These are phyloP conservation scores for Bujurquina vittata DNA, from an alignment of 2,113 vertebrate species.

Conservation along the genomic window DNA sequence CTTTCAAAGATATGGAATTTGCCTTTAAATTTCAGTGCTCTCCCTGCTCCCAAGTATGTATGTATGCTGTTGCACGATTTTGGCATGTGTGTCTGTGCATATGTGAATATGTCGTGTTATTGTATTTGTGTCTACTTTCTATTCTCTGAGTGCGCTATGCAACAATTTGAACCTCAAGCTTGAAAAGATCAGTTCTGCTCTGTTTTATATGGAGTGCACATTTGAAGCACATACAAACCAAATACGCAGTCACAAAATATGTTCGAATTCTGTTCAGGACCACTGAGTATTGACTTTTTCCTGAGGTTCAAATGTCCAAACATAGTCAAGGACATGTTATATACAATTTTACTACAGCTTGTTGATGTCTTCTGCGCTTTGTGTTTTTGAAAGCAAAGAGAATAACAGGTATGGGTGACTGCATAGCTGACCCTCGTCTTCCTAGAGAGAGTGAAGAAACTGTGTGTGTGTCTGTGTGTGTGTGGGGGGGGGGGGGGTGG, in stretches of 20 bases:
- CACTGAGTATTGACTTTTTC: slow-evolving; percentile 17
- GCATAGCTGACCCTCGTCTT: slow-evolving; percentile 39
- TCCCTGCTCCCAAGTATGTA: neutral
- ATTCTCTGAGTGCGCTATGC: neutral
- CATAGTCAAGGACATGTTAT: slow-evolving; percentile 15
- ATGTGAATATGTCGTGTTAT: neutral
- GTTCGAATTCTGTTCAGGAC: slow-evolving; percentile 13
- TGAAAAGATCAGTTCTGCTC: slow-evolving; percentile 2
- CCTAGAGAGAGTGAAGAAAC: slow-evolving; percentile 34
- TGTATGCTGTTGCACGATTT: neutral
- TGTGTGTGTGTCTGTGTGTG: slow-evolving; percentile 9
- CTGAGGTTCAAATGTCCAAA: slow-evolving; percentile 25
- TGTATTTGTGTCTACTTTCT: neutral
- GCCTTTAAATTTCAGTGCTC: slow-evolving; percentile 13
- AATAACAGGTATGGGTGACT: slow-evolving; percentile 56
- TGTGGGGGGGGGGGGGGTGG: too few relatives aligned
- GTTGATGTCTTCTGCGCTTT: slow-evolving; percentile 27
- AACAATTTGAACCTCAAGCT: neutral
- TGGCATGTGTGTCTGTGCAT: neutral
- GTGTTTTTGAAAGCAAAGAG: slow-evolving; percentile 48
- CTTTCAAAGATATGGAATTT: slow-evolving; percentile 32
- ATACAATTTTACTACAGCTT: slow-evolving; percentile 31
- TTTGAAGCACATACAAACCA: too few relatives aligned
- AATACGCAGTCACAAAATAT: slow-evolving; percentile 18
- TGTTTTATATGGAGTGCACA: too few relatives aligned